These are phyloP conservation scores for Sceloporus undulatus DNA, from an alignment of 2,113 vertebrate genomes.

Conservation along the genomic window DNA sequence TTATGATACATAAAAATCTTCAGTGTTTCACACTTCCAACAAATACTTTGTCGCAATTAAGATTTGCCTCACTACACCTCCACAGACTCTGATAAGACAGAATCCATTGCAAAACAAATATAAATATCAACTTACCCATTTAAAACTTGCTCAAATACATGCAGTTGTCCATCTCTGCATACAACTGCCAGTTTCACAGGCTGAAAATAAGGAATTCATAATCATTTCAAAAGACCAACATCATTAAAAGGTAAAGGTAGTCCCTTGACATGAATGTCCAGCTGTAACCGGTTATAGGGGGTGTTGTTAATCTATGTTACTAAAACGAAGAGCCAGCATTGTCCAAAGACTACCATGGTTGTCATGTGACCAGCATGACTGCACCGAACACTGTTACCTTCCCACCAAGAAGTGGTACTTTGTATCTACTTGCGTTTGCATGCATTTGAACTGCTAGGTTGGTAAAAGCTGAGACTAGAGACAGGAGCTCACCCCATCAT, in stretches of 20 bases:
- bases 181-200: conserved; percentile 95
- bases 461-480: no score
- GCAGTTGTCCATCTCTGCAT: conserved; percentile 93
- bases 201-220: conserved; percentile 75
- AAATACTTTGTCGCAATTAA: neutral
- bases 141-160: conserved; percentile 97
- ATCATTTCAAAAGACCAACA: conserved; percentile 31
- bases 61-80: neutral
- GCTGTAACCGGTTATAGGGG: no score
- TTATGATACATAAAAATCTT: neutral
- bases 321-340: no score
- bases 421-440: no score
- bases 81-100: neutral
- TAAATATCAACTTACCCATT: conserved; percentile 89
- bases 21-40: neutral
- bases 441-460: no score
- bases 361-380: no score
- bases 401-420: no score
- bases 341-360: no score
- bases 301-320: no score
- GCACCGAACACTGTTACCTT: no score
- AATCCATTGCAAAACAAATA: neutral
- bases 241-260: neutral
- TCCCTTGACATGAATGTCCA: no score
- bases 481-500: no score